Evolutionary conservation across 1,140 invertebrate species (phyloP), one percentile per base, ranked within the genome.

Genomic region (Goniozus legneri): DNA sequence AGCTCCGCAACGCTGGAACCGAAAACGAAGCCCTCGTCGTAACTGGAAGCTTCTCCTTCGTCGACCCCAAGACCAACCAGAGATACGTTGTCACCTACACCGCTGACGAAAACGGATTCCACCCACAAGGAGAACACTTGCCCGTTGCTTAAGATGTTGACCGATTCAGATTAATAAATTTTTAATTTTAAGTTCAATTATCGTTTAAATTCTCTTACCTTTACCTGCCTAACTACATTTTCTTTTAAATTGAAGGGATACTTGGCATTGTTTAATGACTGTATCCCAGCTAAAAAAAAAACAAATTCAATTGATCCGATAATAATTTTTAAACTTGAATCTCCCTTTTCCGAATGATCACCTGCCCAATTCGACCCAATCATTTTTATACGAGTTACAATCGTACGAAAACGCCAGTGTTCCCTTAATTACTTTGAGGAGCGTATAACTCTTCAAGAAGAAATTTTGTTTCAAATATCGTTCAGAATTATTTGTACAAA

Each of bases 61-160:
- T 56, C 18, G 58, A 60, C 1, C 58, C 58, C 4, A 8, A 4
- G 0, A 59, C 58, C 20, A 72, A 73, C n/a, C 60, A 69, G 19
- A 54, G 54, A 18, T 68, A 76, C 50, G 65, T 57, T 8, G 63
- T 79, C 31, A 67, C 63, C 8, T 79, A 79, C 62, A 60, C 71
- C 16, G 73, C 75, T 33, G 77, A 76, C 33, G 56, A 76, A 24
- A 66, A 64, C 35, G 76, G 76, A 10, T 78, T 65, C 64, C 62
- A 56, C 1, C 60, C 67, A n/a, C 42, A 60, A 32, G 58, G 57
- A 22, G 40, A 36, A 4, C 60, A 59, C 24, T 21, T 63, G 18
- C 58, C 60, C 8, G 32, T 39, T 24, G 24, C 24, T 10, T 27
- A 27, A 27, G 10, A 6, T 27, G 10, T 27, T 27, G 10, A 6